These are phyloP conservation scores for Dipodomys ordii DNA, from an alignment of 2,113 vertebrate species.

Conservation along the genomic window DNA sequence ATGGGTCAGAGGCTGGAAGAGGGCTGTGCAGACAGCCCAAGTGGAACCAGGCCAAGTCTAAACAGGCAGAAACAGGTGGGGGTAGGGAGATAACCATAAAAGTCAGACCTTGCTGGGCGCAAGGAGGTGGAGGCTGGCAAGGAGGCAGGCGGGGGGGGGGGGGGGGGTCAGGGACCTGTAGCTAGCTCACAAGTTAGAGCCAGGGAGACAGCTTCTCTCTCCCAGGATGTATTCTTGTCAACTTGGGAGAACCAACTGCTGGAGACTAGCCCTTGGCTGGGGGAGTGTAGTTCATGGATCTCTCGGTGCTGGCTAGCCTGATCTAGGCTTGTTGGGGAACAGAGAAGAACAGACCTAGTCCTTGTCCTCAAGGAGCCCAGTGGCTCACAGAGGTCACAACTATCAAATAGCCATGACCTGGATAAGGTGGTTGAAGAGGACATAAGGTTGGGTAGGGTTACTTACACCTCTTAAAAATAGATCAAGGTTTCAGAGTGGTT, in stretches of 20 bases:
- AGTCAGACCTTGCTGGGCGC: background rate
- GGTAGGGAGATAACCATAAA: background rate
- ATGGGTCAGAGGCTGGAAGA: background rate
- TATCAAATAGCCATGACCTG: slow-evolving; percentile 74
- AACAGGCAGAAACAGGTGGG: background rate
- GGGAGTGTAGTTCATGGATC: rapidly evolving
- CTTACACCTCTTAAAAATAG: slow-evolving; percentile 79
- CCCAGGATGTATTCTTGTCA: background rate
- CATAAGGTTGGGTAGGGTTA: slow-evolving; percentile 66
- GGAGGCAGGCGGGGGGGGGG: background rate
- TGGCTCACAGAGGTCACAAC: slow-evolving; percentile 25
- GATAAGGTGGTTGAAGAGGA: slow-evolving; percentile 68
- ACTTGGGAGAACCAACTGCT: background rate
- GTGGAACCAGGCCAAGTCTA: slow-evolving; percentile 4
- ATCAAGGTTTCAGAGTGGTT: slow-evolving; percentile 42
- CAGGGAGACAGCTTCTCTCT: background rate
- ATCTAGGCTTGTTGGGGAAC: background rate
- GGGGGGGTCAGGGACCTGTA: background rate
- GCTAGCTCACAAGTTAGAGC: background rate
- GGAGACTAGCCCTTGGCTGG: background rate
- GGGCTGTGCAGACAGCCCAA: background rate
- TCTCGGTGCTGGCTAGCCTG: background rate
- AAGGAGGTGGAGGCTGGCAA: background rate
- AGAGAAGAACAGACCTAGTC: background rate
- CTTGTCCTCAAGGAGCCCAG: slow-evolving; percentile 55